Evolutionary conservation across 2,888 invertebrate genomes (phyloP).

Genomic region (Masnerella sp.): DNA sequence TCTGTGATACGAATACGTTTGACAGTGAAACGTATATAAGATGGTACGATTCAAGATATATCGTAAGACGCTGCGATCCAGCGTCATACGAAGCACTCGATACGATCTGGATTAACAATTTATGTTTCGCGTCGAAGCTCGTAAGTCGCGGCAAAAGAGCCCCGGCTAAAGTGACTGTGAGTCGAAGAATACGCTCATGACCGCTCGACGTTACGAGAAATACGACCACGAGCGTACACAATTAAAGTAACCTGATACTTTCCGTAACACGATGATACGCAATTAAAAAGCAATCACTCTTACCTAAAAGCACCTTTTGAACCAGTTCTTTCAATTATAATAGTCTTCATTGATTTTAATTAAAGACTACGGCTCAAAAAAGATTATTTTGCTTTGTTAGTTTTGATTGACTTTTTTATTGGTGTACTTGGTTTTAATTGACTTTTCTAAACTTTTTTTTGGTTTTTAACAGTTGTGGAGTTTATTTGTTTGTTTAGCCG

Average conservation of each 20-base stretch:
- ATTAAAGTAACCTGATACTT: constrained; percentile 37
- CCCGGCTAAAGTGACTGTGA: constrained; percentile 28
- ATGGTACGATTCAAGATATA: constrained; percentile 45
- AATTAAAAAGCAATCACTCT: constrained; percentile 28
- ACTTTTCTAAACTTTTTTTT: neutral
- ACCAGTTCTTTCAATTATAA: neutral
- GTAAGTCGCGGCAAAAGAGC: constrained; percentile 47
- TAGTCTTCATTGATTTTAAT: neutral
- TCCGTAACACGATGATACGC: constrained; percentile 13
- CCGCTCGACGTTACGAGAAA: constrained; percentile 35
- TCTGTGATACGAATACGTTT: constrained; percentile 14
- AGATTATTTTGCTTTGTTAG: neutral
- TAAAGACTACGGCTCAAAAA: neutral
- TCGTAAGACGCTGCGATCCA: constrained; percentile 47
- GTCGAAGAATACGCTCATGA: constrained; percentile 31
- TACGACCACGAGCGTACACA: constrained; percentile 21
- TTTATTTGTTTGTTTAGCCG: no score
- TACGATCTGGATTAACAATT: constrained; percentile 56
- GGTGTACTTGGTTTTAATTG: neutral
- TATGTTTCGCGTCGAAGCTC: constrained; percentile 49
- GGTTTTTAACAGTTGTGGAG: neutral
- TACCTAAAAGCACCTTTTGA: constrained; percentile 8
- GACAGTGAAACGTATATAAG: constrained; percentile 17
- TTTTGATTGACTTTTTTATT: neutral
- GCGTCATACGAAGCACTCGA: constrained; percentile 50